Percentiles rank a stretch among this genome's conserved stretches.
phyloP scores from a whole-genome alignment of 1,140 invertebrate species.

The Drosophila pruinosa region DNA sequence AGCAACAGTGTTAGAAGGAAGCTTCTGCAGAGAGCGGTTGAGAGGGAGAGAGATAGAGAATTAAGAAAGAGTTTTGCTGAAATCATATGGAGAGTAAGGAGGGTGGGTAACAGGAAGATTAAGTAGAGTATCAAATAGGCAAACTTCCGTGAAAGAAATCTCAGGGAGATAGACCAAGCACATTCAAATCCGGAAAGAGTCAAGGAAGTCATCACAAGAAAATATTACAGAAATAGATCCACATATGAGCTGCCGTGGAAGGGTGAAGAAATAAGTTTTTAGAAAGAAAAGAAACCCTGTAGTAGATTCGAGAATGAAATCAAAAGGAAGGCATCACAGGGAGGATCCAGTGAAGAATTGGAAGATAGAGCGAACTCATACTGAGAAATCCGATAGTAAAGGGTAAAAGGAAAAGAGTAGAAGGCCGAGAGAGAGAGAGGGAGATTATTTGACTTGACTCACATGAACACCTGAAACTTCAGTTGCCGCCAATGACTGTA shows the following conservation, averaged over 20 bases:
- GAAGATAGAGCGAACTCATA: too few species aligned
- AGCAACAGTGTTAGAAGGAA: conserved; percentile 67
- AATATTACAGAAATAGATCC: neutral
- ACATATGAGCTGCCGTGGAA: too few species aligned
- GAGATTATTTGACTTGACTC: conserved; percentile 72
- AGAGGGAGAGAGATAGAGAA: neutral
- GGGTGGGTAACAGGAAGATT: too few species aligned
- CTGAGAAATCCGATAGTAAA: too few species aligned
- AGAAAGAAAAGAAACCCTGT: too few species aligned
- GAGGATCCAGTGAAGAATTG: too few species aligned
- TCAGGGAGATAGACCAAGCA: neutral
- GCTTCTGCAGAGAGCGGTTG: conserved; percentile 54
- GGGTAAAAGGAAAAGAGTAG: neutral
- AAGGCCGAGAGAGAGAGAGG: too few species aligned
- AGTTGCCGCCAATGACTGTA: conserved; percentile 87
- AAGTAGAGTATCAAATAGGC: too few species aligned
- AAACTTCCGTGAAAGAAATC: too few species aligned
- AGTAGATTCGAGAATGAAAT: too few species aligned
- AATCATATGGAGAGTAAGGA: neutral
- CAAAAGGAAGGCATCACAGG: too few species aligned
- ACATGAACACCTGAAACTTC: conserved; percentile 89
- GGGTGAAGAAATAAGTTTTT: neutral
- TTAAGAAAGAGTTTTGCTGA: neutral
- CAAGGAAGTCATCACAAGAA: neutral
- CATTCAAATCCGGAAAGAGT: too few species aligned